phyloP scores from a whole-genome alignment of 2,113 vertebrate species.

The Noturus placidus region DNA sequence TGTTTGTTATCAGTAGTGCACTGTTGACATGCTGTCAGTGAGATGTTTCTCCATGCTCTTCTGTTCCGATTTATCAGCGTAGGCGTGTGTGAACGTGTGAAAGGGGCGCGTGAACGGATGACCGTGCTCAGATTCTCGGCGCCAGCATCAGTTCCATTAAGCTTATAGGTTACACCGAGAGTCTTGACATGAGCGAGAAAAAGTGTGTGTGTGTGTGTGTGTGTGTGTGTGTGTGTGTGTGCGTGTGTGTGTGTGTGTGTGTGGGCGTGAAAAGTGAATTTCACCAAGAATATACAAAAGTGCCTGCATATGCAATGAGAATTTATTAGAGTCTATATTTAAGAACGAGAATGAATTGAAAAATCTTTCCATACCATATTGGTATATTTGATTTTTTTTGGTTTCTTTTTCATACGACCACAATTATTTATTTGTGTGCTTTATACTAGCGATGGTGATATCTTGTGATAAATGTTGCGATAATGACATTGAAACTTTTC shows the following conservation, averaged over 20 bases:
- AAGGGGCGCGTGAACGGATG: background rate
- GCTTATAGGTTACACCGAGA: conserved; percentile 21
- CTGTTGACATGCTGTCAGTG: conserved; percentile 28
- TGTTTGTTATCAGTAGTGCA: conserved; percentile 23
- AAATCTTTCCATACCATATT: conserved; percentile 82
- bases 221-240: conserved; percentile 48
- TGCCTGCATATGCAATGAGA: conserved; percentile 76
- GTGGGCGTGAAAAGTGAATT: conserved; percentile 64
- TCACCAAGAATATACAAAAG: conserved; percentile 72
- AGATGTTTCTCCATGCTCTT: conserved; percentile 31
- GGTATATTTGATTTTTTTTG: conserved; percentile 78
- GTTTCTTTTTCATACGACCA: conserved; percentile 63
- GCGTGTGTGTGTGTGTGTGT: conserved; percentile 49
- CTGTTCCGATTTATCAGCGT: conserved; percentile 11
- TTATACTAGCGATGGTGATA: conserved; percentile 72
- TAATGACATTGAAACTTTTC: conserved; percentile 62
- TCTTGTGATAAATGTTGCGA: conserved; percentile 63
- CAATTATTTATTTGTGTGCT: conserved; percentile 75
- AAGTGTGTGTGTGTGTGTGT: conserved; percentile 43
- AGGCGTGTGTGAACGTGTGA: conserved; percentile 27
- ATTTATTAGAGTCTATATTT: conserved; percentile 75
- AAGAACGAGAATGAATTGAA: conserved; percentile 74
- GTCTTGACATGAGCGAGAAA: conserved; percentile 36
- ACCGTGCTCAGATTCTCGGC: conserved; percentile 26
- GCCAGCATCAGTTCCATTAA: conserved; percentile 34